phyloP scores from a whole-genome alignment of 2,888 invertebrate species.

The Chymomyza procnemis region DNA sequence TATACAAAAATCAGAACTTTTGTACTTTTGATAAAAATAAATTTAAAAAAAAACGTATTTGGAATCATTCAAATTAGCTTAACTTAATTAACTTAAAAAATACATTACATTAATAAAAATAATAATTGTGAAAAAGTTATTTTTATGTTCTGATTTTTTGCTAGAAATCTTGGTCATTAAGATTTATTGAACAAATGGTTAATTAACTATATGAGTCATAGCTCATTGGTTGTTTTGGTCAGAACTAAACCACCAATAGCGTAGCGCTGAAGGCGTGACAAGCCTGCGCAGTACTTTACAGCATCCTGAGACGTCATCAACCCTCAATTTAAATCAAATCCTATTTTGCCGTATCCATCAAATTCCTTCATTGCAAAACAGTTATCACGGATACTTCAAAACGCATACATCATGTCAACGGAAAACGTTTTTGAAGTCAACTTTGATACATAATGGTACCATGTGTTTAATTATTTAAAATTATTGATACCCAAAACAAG shows the following conservation, averaged over 20 bases:
- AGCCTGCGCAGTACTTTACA: conserved; percentile 57
- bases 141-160: no score
- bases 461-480: conserved; percentile 58
- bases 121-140: no score
- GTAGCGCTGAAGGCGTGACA: conserved; percentile 46
- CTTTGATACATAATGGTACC: conserved; percentile 31
- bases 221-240: conserved; percentile 32
- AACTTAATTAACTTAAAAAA: no score
- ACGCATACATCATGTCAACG: conserved; percentile 52
- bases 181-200: not conserved
- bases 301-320: conserved; percentile 46
- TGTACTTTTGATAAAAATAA: no score
- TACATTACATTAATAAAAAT: no score
- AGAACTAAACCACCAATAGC: conserved; percentile 39
- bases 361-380: conserved; percentile 34
- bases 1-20: no score
- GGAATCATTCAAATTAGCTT: no score
- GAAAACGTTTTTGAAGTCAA: conserved; percentile 46
- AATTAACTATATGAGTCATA: not conserved
- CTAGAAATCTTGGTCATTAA: not conserved
- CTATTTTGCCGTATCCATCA: conserved; percentile 16
- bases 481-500: conserved; percentile 57
- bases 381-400: conserved; percentile 56
- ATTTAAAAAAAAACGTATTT: no score
- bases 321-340: conserved; percentile 39